Evolutionary conservation across 2,797 vertebrate genomes (phyloP), one percentile per base, ranked within the genome.

Genomic region (Pangasius macronema): DNA sequence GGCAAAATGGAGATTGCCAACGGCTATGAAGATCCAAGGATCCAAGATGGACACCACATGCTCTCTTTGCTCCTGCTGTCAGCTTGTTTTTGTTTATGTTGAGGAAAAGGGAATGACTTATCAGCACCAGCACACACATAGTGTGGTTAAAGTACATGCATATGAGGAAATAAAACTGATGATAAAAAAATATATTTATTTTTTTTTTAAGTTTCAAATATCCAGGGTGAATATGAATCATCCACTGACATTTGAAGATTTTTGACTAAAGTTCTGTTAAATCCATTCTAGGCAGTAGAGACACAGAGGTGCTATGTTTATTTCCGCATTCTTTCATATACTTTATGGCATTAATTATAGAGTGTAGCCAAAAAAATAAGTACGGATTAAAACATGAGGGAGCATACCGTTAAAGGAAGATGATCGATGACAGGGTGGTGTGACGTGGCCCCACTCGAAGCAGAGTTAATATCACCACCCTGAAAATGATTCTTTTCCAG

Each of bases 1-100:
- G 94, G 93, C 93, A 90, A 93, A 93, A 92, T 93, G 93, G 84
- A 89, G 89, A 93, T 89, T 61, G 94, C 95, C 94, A 89, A 89
- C 82, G 93, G 95, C 93, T 89, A 91, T 70, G 55, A 89, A 89
- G 91, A 91, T 92, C 92, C 86, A 87, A 92, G 91, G 91, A 85
- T 22, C 59, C 61, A 79, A 82, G 80, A 84, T 67, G 88, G 82
- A 77, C 53, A 8, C 75, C 22, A 18, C 84, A 57, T 65, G 18
- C 36, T 39, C 68, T 42, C 46, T 61, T 39, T 46, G 65, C 67
- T 27, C 33, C 30, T 22, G 36, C 79, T 79, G 53, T 85, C 33
- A 63, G 39, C n/a, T 77, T 18, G 61, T 1, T 33, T 42, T 59
- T 51, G 51, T 67, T 83, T 53, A 77, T 55, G 22, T n/a, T 36